These are phyloP conservation scores for Lycaon pictus DNA, from an alignment of 2,113 vertebrate species.

Conservation along the genomic window DNA sequence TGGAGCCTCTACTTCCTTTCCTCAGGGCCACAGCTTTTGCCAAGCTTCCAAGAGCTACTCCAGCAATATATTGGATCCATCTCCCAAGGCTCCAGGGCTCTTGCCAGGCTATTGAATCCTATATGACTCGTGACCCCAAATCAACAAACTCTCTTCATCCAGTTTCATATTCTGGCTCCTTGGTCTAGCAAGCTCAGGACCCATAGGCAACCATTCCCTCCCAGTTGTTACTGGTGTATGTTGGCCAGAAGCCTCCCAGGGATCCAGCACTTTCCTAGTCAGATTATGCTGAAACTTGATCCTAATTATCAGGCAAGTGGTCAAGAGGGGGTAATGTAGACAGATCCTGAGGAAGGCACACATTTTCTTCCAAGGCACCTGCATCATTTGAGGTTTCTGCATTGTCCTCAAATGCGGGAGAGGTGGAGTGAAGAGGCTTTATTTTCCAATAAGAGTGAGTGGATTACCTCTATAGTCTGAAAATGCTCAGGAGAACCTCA, in stretches of 20 bases:
- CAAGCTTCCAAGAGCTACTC: slow-evolving; percentile 25
- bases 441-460: not conserved
- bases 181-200: not conserved
- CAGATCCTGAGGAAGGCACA: not conserved
- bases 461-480: not conserved
- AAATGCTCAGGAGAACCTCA: not conserved
- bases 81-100: not conserved
- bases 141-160: not conserved
- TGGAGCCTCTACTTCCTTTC: not conserved
- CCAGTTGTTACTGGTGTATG: not conserved
- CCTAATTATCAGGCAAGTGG: not conserved
- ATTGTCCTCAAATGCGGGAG: not conserved
- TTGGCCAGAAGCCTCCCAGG: not conserved
- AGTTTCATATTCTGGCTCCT: not conserved
- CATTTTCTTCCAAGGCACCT: not conserved
- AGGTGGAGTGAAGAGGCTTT: not conserved
- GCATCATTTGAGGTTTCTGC: not conserved
- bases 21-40: not conserved
- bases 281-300: not conserved
- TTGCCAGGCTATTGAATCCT: not conserved
- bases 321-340: not conserved
- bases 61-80: not conserved
- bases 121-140: not conserved
- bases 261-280: not conserved
- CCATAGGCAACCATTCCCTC: not conserved